Evolutionary conservation across 2,888 invertebrate genomes (phyloP).

Genomic region (Parnassius orleans): DNA sequence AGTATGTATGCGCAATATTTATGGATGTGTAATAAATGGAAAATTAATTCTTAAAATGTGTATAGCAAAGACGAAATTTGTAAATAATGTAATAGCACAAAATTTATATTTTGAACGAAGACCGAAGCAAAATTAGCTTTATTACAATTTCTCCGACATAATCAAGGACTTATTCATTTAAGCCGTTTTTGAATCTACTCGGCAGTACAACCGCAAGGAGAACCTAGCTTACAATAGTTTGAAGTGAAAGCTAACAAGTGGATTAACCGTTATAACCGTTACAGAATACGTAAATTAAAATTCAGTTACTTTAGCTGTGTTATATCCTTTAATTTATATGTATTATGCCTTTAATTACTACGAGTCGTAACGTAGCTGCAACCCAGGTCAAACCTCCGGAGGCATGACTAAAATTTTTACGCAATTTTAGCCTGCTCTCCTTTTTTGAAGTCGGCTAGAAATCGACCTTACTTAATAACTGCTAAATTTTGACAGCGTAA

Average conservation of each 20-base stretch:
- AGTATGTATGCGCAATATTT: too few relatives aligned
- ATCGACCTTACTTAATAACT: too few relatives aligned
- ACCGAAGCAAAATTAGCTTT: neutral
- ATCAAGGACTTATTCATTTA: slow-evolving; percentile 7
- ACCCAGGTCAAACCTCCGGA: too few relatives aligned
- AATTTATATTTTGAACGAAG: neutral
- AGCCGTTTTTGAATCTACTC: slow-evolving; percentile 18
- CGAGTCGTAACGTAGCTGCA: too few relatives aligned
- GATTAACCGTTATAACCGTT: slow-evolving; percentile 16
- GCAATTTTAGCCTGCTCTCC: too few relatives aligned
- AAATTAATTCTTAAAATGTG: too few relatives aligned
- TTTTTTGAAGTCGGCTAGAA: too few relatives aligned
- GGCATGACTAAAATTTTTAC: too few relatives aligned
- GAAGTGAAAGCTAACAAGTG: slow-evolving; percentile 22
- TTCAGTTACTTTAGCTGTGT: slow-evolving; percentile 2
- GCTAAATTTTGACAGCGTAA: too few relatives aligned
- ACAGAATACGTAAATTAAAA: slow-evolving; percentile 11
- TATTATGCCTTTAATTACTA: too few relatives aligned
- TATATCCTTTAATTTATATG: neutral
- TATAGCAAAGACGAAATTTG: too few relatives aligned
- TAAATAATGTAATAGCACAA: neutral
- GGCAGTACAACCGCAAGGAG: slow-evolving; percentile 13
- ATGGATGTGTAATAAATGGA: too few relatives aligned
- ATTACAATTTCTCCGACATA: neutral
- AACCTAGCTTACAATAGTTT: slow-evolving; percentile 21